Evolutionary conservation across 1,140 invertebrate species (phyloP).

Genomic region (Dolichoris vasculosae): DNA sequence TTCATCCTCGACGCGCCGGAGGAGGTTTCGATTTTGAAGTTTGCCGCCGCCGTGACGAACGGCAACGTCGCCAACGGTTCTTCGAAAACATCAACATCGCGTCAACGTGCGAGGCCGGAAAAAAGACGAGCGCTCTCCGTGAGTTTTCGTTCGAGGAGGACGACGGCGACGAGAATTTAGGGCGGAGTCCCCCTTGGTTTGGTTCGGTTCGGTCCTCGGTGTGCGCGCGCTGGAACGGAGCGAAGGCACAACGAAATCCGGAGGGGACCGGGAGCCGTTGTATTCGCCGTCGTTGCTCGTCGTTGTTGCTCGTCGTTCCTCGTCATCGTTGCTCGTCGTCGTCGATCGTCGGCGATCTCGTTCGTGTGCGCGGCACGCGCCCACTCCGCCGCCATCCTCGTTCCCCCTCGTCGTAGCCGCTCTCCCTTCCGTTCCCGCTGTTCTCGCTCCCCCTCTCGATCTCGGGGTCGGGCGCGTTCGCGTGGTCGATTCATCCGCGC

Average conservation of each 20-base stretch:
- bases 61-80: slow-evolving; percentile 18
- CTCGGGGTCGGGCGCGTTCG: neutral
- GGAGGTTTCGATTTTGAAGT: slow-evolving; percentile 44
- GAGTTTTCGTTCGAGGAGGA: neutral
- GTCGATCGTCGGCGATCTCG: slow-evolving; percentile 2
- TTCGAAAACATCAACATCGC: neutral
- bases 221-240: slow-evolving; percentile 29
- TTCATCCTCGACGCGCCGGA: neutral
- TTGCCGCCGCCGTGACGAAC: slow-evolving; percentile 43
- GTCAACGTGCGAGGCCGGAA: too few relatives aligned
- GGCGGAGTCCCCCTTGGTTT: slow-evolving; percentile 55
- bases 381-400: neutral
- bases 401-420: neutral
- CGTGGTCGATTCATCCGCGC: slow-evolving; percentile 45
- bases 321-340: slow-evolving; percentile 1
- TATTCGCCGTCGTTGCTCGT: slow-evolving; percentile 19
- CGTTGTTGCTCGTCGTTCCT: slow-evolving; percentile 16
- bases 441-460: neutral
- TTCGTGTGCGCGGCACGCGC: neutral
- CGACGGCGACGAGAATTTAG: slow-evolving; percentile 40
- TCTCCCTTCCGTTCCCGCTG: too few relatives aligned
- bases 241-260: slow-evolving; percentile 8
- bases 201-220: neutral
- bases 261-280: slow-evolving; percentile 34
- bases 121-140: too few relatives aligned